Base-by-base conservation (phyloP, 2,888 invertebrate species). In the Pterobdella sp. region DNA sequence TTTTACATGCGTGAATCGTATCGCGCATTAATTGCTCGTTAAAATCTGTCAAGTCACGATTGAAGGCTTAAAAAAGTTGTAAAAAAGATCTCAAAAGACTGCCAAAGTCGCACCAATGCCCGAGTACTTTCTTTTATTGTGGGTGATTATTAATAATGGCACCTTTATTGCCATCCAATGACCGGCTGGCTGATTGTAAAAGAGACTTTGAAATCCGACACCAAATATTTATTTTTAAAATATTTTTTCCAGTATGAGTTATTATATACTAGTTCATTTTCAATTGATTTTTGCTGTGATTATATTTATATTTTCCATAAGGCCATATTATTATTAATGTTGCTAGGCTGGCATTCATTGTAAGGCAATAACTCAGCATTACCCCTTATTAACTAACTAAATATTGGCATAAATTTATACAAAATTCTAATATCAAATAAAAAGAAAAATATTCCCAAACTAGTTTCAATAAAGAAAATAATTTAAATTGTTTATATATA, bases 11-110 rank as follows among this genome's bases (percentile, higher is more conserved):
- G 18, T 22, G 60, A 26, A 22, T 56, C 26, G 60, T 56, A 4
- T 22, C 60, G n/a, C 60, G n/a, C 14, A 22, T 56, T 56, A 56
- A 56, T 56, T 56, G 60, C 60, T 56, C 60, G 60, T 56, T 56
- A 56, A 56, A 56, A 22, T 56, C 60, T 56, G n/a, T 56, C 60
- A 56, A 56, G 60, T 56, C 60, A 56, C 60, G 60, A 56, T 56
- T 56, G 60, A 7, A 26, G 60, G 60, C 60, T 56, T 56, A 56
- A 7, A 56, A 26, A n/a, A n/a, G 10, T 3, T 26, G 26, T 56
- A 56, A 56, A 56, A 22, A 26, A 56, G 4, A 56, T 56, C 60
- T 56, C 60, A 22, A n/a, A 56, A n/a, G 60, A 3, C 60, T 18
- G 42, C 60, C 26, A 26, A n/a, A n/a, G n/a, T n/a, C n/a, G n/a